phyloP scores from a whole-genome alignment of 2,888 invertebrate species.

The Heterodera filipjevi region DNA sequence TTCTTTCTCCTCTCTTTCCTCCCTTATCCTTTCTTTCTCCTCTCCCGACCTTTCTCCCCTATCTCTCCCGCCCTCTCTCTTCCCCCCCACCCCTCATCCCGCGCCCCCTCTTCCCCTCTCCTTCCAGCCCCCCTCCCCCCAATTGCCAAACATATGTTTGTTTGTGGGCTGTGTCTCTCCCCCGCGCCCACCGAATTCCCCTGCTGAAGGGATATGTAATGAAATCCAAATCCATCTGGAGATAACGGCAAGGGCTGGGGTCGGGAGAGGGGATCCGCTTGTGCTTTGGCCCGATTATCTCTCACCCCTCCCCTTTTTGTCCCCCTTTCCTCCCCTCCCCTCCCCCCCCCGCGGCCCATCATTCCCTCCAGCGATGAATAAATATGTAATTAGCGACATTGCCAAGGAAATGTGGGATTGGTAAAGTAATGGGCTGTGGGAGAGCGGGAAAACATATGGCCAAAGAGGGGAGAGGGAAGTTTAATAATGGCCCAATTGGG shows the following conservation, averaged over 20 bases:
- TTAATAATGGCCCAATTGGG: conserved; percentile 18
- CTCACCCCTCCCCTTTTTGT: conserved; percentile 4
- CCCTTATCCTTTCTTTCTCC: neutral
- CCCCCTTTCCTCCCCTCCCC: no score
- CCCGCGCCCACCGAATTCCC: neutral
- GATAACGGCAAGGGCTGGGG: neutral
- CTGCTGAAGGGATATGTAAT: neutral
- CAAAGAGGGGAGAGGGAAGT: neutral
- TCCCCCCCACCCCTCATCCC: neutral
- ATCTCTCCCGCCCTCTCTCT: neutral
- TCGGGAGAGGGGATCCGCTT: neutral
- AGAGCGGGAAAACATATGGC: conserved; percentile 16
- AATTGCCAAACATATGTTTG: neutral
- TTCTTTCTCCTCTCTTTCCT: neutral
- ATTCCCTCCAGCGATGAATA: conserved; percentile 3
- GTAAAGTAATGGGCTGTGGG: conserved; percentile 14
- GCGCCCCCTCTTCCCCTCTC: neutral
- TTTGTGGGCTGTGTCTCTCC: neutral
- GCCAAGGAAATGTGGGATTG: conserved; percentile 15
- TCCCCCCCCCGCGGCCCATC: neutral
- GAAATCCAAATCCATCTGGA: conserved; percentile 18
- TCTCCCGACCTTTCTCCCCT: neutral
- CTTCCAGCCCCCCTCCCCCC: neutral
- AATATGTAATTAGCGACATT: conserved; percentile 23
- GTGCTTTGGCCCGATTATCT: conserved; percentile 15